Conservation (phyloP, 2,113 vertebrate species). For the Xenopus tropicalis region UCB_Xtro_10.0 CM004448.2:66440001-66440500, state of each 20-base stretch:
- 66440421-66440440: slow-evolving; percentile 9
- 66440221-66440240: too few relatives aligned
- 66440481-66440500: slow-evolving; percentile 32
- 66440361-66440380: not conserved
- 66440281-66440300: not conserved
- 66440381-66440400: slow-evolving; percentile 2
- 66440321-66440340: not conserved
- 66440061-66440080: too few relatives aligned
- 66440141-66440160: too few relatives aligned
- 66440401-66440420: slow-evolving; percentile 12
- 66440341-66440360: not conserved
- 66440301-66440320: not conserved
- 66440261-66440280: not conserved
- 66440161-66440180: too few relatives aligned
- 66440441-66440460: too few relatives aligned
- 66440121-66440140: too few relatives aligned
- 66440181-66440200: not conserved
- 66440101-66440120: too few relatives aligned
- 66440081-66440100: too few relatives aligned
- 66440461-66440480: not conserved
- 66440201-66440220: too few relatives aligned
- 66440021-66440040: too few relatives aligned
- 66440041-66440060: too few relatives aligned
- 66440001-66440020: too few relatives aligned
- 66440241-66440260: not conserved